A percentile compares a stretch with the other conserved stretches of the same genome.
Conservation (phyloP, 2,888 invertebrate genomes). For the Tachystola acroxantha region DNA sequence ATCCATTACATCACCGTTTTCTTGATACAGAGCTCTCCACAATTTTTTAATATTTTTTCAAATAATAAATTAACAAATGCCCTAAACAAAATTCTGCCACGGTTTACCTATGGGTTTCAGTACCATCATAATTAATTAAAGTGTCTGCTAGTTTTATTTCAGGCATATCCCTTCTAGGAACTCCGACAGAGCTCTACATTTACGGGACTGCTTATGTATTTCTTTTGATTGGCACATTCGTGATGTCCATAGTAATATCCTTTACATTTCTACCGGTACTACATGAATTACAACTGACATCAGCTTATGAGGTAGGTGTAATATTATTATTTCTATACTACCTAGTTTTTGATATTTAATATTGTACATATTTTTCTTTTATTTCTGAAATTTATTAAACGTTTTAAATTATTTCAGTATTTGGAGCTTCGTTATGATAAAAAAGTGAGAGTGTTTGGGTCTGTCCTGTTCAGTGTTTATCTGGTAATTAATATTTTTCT, state of each 20-base stretch:
- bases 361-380: not conserved
- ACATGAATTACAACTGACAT: slow-evolving; percentile 83
- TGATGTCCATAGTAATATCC: slow-evolving; percentile 80
- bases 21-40: too few species aligned
- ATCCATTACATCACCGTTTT: too few species aligned
- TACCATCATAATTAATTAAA: not conserved
- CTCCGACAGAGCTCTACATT: slow-evolving; percentile 87
- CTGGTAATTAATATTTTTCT: slow-evolving; percentile 68
- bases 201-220: slow-evolving; percentile 87
- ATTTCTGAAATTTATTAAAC: not conserved
- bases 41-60: too few species aligned
- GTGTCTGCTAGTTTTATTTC: slow-evolving; percentile 80
- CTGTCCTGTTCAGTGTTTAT: slow-evolving; percentile 80
- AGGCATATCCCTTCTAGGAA: slow-evolving; percentile 87
- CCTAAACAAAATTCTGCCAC: too few species aligned
- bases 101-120: too few species aligned
- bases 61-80: too few species aligned
- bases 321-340: not conserved
- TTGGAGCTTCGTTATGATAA: slow-evolving; percentile 82
- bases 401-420: slow-evolving; percentile 64
- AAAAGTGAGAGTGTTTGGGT: slow-evolving; percentile 81
- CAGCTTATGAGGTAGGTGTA: slow-evolving; percentile 82
- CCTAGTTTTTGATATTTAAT: too few species aligned
- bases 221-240: slow-evolving; percentile 76
- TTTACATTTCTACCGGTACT: slow-evolving; percentile 83